Percentiles rank a stretch among this genome's conserved stretches.
These are phyloP conservation scores for Microchirus variegatus DNA, from an alignment of 2,797 vertebrate species.

Conservation along the genomic window DNA sequence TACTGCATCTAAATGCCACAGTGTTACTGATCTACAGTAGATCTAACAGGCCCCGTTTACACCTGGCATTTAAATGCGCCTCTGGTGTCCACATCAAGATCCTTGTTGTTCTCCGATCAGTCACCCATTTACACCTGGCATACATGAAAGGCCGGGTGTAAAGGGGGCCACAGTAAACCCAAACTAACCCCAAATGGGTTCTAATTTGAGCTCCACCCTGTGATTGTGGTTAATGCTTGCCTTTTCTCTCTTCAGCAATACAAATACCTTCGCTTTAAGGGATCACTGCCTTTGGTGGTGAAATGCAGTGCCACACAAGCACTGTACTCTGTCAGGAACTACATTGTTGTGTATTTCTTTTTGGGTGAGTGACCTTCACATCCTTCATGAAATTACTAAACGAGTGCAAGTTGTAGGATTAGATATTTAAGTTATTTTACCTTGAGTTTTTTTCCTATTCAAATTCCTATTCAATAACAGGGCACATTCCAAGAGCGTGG, in stretches of 20 bases:
- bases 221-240: conserved; percentile 1
- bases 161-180: too few relatives aligned
- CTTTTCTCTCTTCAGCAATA: conserved; percentile 83
- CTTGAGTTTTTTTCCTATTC: neutral
- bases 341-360: conserved; percentile 88
- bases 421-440: neutral
- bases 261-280: conserved; percentile 93
- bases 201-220: neutral
- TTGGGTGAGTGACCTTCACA: conserved; percentile 84
- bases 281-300: conserved; percentile 84
- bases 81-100: too few relatives aligned
- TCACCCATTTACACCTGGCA: too few relatives aligned
- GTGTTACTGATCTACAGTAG: too few relatives aligned
- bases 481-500: conserved; percentile 91
- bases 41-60: too few relatives aligned
- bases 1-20: neutral
- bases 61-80: too few relatives aligned
- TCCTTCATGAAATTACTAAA: too few relatives aligned
- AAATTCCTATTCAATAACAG: conserved; percentile 76
- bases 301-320: conserved; percentile 90
- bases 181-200: too few relatives aligned
- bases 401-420: neutral
- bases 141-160: too few relatives aligned
- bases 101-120: too few relatives aligned
- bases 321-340: conserved; percentile 90